These are phyloP conservation scores for Drosophila maculinotata DNA, from an alignment of 2,888 invertebrate genomes.

Conservation along the genomic window DNA sequence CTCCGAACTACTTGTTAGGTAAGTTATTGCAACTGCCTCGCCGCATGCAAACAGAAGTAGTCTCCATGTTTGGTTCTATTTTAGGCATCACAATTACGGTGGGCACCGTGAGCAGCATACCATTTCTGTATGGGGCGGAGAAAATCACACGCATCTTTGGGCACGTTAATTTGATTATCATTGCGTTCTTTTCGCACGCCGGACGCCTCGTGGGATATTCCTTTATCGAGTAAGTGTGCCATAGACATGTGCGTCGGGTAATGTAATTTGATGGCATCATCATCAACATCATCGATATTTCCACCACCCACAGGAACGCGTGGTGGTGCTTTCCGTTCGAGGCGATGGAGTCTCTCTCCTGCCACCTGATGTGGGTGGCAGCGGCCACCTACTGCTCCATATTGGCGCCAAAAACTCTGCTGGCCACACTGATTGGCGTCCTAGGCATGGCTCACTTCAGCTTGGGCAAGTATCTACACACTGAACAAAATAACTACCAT, in stretches of 20 bases:
- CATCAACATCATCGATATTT: conserved; percentile 39
- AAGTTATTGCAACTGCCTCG: conserved; percentile 74
- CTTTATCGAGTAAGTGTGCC: conserved; percentile 89
- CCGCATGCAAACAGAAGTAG: no score
- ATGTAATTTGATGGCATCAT: conserved; percentile 58
- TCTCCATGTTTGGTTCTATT: not conserved
- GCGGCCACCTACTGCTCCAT: conserved; percentile 95
- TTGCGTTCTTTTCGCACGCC: conserved; percentile 94
- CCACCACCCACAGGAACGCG: conserved; percentile 88
- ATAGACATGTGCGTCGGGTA: conserved; percentile 33
- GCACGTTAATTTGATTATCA: conserved; percentile 92
- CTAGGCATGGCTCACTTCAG: conserved; percentile 96
- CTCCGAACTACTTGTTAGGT: conserved; percentile 93
- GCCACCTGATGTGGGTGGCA: conserved; percentile 96
- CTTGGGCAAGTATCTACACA: conserved; percentile 85
- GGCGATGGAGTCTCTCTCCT: conserved; percentile 93
- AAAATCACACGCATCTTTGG: conserved; percentile 92
- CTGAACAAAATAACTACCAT: no score
- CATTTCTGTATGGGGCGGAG: conserved; percentile 93
- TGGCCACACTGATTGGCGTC: conserved; percentile 94
- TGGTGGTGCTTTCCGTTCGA: conserved; percentile 96
- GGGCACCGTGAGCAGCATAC: conserved; percentile 93
- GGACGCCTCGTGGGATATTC: conserved; percentile 93
- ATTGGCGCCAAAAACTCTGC: conserved; percentile 92
- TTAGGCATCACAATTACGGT: conserved; percentile 93